Base-by-base conservation (phyloP, 2,888 invertebrate genomes). In the Capitulum mitella region DNA sequence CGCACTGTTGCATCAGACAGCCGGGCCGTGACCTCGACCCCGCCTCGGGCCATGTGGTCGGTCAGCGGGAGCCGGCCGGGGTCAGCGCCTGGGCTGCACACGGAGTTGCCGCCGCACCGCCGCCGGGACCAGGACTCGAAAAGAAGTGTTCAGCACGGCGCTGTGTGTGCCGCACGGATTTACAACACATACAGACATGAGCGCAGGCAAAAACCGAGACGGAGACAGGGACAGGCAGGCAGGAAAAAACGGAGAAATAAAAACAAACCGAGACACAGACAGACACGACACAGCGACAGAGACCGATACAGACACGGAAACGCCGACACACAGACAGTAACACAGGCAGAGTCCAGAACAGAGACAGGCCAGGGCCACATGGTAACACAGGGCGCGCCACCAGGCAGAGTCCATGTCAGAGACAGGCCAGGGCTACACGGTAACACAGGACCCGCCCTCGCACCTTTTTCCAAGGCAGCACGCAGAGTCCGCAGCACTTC, bases 401-500 rank as follows among this genome's bases (percentile, higher is more conserved):
- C 19, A 75, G 75, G n/a, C 40, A 75, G 29, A 75, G 10, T 16
- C 12, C 10, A 6, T 16, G 26, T 16, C 40, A 76, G 76, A 76
- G 26, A 77, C 37, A 77, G 29, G 12, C 54, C n/a, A n/a, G n/a
- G n/a, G n/a, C n/a, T n/a, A n/a, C n/a, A n/a, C n/a, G n/a, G n/a
- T n/a, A n/a, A n/a, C n/a, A n/a, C n/a, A n/a, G n/a, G n/a, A n/a
- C n/a, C n/a, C n/a, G n/a, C n/a, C n/a, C n/a, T n/a, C 26, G 1
- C 37, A 76, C 76, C 80, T 81, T 82, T 58, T 82, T 81, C 82
- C 90, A 90, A 19, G 90, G 90, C 80, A 89, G 85, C 37, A 89
- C 88, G 85, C 89, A 90, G 40, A 90, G 85, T 34, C 90, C 90
- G 83, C 90, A 90, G 84, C 90, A 90, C 34, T 82, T 99, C 89